Percentiles rank a stretch among this genome's conserved stretches.
Conservation (phyloP, 37 sponge, comb jelly and placozoan species). For the Ephydatia muelleri region DNA sequence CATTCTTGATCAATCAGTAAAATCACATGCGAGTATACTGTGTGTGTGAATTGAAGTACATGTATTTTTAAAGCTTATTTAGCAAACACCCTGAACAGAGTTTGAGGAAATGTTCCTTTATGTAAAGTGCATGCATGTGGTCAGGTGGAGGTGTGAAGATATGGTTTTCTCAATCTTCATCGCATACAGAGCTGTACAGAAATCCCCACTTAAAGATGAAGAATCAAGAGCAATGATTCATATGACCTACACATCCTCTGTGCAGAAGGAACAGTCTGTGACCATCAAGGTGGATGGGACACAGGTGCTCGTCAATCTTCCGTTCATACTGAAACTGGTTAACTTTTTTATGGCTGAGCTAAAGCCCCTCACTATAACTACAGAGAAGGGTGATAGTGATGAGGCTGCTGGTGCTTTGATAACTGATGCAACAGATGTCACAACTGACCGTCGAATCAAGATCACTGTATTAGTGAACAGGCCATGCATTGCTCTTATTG, state of each 20-base stretch:
- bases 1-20: too few species aligned
- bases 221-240: background rate
- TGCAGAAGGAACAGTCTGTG: slow-evolving; percentile 23
- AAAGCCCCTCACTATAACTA: slow-evolving; percentile 12
- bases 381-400: background rate
- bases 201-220: background rate
- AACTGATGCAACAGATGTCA: background rate
- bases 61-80: too few species aligned
- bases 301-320: slow-evolving; percentile 49
- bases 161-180: background rate
- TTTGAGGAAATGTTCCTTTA: too few species aligned
- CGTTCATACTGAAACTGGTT: slow-evolving; percentile 40
- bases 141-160: too few species aligned
- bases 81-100: too few species aligned
- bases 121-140: too few species aligned
- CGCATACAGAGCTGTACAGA: background rate
- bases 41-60: too few species aligned
- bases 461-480: background rate
- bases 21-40: too few species aligned
- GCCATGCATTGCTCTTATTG: slow-evolving; percentile 58
- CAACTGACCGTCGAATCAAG: background rate
- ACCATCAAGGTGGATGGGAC: slow-evolving; percentile 1
- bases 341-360: slow-evolving; percentile 32
- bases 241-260: background rate
- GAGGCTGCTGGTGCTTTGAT: background rate